Conservation (phyloP, 2,797 vertebrate genomes). For the Pseudopleuronectes americanus region DNA sequence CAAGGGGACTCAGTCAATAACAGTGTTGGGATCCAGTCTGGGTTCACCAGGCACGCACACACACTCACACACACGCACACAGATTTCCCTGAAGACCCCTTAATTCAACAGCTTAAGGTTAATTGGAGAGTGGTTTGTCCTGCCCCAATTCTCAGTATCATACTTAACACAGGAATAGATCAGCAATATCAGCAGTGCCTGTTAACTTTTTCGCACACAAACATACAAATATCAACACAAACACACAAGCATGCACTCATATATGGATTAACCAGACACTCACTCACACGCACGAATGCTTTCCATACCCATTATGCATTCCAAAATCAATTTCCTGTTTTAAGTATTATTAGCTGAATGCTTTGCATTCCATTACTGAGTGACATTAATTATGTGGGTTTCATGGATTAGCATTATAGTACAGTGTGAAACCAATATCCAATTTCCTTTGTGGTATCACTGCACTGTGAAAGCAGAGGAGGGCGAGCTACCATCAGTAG, state of each 20-base stretch:
- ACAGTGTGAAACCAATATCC: constrained; percentile 59
- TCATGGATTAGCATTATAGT: constrained; percentile 61
- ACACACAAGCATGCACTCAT: neutral
- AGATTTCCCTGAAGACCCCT: constrained; percentile 72
- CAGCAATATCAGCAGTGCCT: constrained; percentile 50
- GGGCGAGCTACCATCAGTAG: constrained; percentile 2
- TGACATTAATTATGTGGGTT: constrained; percentile 58
- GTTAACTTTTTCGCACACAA: constrained; percentile 16
- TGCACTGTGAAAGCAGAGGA: constrained; percentile 14
- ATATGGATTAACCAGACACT: neutral
- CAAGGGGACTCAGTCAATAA: constrained; percentile 36
- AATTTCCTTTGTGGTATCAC: constrained; percentile 64
- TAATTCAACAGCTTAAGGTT: constrained; percentile 73
- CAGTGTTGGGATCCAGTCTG: constrained; percentile 32
- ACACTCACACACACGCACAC: constrained; percentile 14
- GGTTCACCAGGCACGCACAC: constrained; percentile 21
- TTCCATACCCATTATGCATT: constrained; percentile 29
- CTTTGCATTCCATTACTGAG: constrained; percentile 46
- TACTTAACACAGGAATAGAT: constrained; percentile 62
- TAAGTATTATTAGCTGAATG: constrained; percentile 56
- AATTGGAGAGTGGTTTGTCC: constrained; percentile 74
- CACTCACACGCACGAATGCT: constrained; percentile 7
- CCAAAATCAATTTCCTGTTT: constrained; percentile 67
- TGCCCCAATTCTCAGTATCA: constrained; percentile 57
- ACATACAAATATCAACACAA: constrained; percentile 18